These are phyloP conservation scores for Hirtodrosophila duncani DNA, from an alignment of 2,888 invertebrate genomes.

Conservation along the genomic window DNA sequence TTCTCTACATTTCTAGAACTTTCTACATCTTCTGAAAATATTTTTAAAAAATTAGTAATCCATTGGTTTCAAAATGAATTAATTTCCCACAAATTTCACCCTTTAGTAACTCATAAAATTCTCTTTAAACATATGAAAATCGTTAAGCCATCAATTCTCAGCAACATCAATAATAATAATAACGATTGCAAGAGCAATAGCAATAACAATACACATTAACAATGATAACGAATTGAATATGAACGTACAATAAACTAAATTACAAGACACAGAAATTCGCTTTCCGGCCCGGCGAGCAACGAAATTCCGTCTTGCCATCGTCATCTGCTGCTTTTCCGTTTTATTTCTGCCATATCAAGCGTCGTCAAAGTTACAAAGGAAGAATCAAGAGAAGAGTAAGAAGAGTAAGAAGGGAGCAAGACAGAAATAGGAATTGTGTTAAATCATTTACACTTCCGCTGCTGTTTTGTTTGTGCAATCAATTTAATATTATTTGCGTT, in stretches of 20 bases:
- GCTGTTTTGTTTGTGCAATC: constrained; percentile 70
- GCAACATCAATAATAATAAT: not conserved
- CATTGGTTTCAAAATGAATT: too few species aligned
- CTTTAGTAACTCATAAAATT: too few species aligned
- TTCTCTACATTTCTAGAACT: too few species aligned
- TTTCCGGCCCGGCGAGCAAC: constrained; percentile 54
- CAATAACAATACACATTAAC: constrained; percentile 14
- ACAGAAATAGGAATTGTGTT: constrained; percentile 55
- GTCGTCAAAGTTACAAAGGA: not conserved
- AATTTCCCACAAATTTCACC: too few species aligned
- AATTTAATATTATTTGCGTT: constrained; percentile 73
- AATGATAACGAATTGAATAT: constrained; percentile 28
- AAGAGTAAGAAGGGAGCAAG: constrained; percentile 12
- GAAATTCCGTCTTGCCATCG: constrained; percentile 28
- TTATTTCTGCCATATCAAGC: not conserved
- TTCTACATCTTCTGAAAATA: too few species aligned
- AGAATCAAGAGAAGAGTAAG: not conserved
- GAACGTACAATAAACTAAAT: constrained; percentile 57
- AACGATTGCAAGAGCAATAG: constrained; percentile 6
- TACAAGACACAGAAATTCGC: constrained; percentile 46
- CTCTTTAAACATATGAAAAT: too few species aligned
- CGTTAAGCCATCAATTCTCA: too few species aligned
- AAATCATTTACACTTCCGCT: constrained; percentile 72
- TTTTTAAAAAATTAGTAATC: too few species aligned
- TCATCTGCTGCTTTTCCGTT: constrained; percentile 4